These are phyloP conservation scores for Knipowitschia caucasica DNA, from an alignment of 2,797 vertebrate genomes.

Conservation along the genomic window DNA sequence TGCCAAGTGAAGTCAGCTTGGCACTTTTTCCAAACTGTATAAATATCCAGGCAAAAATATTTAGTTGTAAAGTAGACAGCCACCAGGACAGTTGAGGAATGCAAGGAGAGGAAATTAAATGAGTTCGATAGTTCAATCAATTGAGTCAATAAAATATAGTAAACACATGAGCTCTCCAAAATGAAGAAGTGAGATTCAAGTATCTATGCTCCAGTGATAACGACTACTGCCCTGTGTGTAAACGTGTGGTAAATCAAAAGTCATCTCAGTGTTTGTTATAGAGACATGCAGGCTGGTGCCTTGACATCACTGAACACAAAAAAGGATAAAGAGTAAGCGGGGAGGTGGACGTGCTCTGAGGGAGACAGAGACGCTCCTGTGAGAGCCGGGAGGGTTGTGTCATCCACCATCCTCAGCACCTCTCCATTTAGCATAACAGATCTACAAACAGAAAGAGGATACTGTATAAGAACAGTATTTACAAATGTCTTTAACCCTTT, in stretches of 20 bases:
- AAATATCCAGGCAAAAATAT: too few species aligned
- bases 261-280: neutral
- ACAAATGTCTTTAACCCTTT: too few species aligned
- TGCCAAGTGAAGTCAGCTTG: too few species aligned
- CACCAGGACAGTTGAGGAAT: too few species aligned
- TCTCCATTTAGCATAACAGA: constrained; percentile 80
- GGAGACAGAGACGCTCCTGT: constrained; percentile 65
- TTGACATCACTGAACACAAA: constrained; percentile 81
- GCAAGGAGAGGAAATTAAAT: neutral
- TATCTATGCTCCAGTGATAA: constrained; percentile 5
- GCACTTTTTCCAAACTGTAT: too few species aligned
- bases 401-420: constrained; percentile 84
- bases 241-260: neutral
- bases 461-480: too few species aligned
- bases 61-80: too few species aligned
- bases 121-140: neutral
- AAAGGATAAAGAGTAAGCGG: constrained; percentile 86
- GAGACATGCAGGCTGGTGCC: constrained; percentile 77
- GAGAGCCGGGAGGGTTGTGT: constrained; percentile 80
- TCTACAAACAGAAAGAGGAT: constrained; percentile 58
- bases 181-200: neutral
- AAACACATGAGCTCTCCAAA: neutral
- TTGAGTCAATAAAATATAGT: neutral
- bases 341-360: constrained; percentile 71
- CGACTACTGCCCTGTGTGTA: neutral